These are phyloP conservation scores for Cyprinella venusta DNA, from an alignment of 2,797 vertebrate genomes.

Conservation along the genomic window DNA sequence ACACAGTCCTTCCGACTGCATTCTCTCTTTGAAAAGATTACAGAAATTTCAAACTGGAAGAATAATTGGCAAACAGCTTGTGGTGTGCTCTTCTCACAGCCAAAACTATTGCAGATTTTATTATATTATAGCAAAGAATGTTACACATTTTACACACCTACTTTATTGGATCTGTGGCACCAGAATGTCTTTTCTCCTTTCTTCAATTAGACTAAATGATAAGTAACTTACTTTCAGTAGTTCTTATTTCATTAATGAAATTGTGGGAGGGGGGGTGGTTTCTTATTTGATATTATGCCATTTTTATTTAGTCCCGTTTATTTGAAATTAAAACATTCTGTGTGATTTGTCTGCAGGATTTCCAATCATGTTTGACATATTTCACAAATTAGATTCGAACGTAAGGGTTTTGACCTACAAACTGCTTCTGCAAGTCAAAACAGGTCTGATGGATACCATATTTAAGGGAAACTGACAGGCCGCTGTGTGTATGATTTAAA, in stretches of 20 bases:
- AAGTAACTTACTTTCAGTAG: not conserved
- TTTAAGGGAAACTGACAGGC: constrained; percentile 11
- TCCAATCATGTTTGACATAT: not conserved
- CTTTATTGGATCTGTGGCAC: not conserved
- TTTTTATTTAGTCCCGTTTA: not conserved
- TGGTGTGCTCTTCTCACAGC: not conserved
- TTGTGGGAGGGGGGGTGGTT: too few species aligned
- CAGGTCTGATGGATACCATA: constrained; percentile 5
- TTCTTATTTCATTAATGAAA: not conserved
- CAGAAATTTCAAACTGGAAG: constrained; percentile 17
- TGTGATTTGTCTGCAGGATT: not conserved
- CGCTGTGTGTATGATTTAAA: not conserved
- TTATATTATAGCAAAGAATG: not conserved
- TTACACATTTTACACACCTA: not conserved
- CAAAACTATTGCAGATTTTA: not conserved
- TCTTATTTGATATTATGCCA: not conserved
- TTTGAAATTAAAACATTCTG: not conserved
- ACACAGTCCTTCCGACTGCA: constrained; percentile 5
- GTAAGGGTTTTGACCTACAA: constrained; percentile 4
- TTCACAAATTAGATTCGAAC: not conserved
- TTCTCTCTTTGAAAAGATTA: constrained; percentile 29
- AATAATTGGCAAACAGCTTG: constrained; percentile 25
- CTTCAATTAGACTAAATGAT: not conserved
- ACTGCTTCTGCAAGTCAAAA: constrained; percentile 14
- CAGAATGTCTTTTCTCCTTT: not conserved